These are phyloP conservation scores for Periophthalmus modestus DNA, from an alignment of 2,113 vertebrate genomes.

Conservation along the genomic window DNA sequence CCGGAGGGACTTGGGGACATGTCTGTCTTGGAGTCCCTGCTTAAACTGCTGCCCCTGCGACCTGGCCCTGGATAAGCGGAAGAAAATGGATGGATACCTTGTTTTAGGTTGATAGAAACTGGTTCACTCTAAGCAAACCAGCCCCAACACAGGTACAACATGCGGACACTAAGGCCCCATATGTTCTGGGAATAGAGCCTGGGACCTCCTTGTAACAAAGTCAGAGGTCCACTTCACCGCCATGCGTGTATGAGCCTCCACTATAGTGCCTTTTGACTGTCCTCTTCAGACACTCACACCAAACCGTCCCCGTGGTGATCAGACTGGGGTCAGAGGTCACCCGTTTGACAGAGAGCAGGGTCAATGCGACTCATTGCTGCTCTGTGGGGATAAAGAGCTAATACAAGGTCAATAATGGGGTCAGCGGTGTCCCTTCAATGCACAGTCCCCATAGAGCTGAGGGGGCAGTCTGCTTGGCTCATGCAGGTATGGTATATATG, in stretches of 20 bases:
- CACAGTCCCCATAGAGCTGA: neutral
- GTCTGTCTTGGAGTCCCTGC: too few species aligned
- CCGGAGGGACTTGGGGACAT: too few species aligned
- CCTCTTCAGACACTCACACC: conserved; percentile 18
- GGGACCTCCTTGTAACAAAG: neutral
- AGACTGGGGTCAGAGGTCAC: conserved; percentile 5
- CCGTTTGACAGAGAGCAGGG: conserved; percentile 11
- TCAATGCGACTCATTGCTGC: conserved; percentile 13
- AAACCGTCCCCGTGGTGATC: conserved; percentile 16
- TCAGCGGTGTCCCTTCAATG: neutral
- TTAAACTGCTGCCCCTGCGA: too few species aligned
- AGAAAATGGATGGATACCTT: too few species aligned
- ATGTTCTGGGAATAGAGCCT: neutral
- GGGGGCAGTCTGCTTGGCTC: neutral
- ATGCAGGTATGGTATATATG: neutral
- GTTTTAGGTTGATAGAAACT: neutral
- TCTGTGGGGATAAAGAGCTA: conserved; percentile 17
- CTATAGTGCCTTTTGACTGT: conserved; percentile 7
- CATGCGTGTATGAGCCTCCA: conserved; percentile 22
- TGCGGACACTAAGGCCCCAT: neutral
- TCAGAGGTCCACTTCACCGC: neutral
- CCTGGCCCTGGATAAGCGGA: too few species aligned
- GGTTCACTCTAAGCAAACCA: neutral
- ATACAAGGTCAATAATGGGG: neutral
- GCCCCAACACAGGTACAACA: neutral